These are phyloP conservation scores for Nesidiocoris tenuis DNA, from an alignment of 2,888 invertebrate species.

Conservation along the genomic window DNA sequence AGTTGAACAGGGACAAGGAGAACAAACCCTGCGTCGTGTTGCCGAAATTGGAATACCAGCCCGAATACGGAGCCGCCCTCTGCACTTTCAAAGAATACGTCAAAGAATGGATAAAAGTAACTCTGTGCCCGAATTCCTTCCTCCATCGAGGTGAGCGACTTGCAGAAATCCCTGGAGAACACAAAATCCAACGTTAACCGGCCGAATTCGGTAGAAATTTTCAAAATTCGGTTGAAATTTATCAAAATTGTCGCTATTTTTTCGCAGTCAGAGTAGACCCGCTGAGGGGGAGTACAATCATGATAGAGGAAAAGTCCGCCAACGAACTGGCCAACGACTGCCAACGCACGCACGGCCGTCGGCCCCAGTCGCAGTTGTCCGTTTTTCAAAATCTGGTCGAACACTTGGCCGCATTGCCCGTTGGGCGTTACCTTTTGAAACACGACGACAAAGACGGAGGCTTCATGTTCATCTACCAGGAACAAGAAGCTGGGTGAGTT, in stretches of 20 bases:
- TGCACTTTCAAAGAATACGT: constrained; percentile 47
- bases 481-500: constrained; percentile 8
- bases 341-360: constrained; percentile 26
- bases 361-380: constrained; percentile 17
- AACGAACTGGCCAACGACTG: constrained; percentile 35
- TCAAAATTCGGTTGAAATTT: not conserved
- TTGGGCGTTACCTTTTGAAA: constrained; percentile 46
- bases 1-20: not conserved
- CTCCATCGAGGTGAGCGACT: constrained; percentile 47
- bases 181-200: too few species aligned
- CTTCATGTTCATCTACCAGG: constrained; percentile 37
- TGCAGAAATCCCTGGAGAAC: not conserved
- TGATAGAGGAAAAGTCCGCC: constrained; percentile 40
- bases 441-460: constrained; percentile 44
- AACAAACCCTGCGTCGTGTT: constrained; percentile 1
- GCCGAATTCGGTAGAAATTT: too few species aligned
- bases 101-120: constrained; percentile 46
- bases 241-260: not conserved
- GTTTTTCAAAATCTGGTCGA: constrained; percentile 46
- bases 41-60: constrained; percentile 51
- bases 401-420: constrained; percentile 43
- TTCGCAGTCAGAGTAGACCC: constrained; percentile 44
- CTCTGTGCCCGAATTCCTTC: constrained; percentile 45
- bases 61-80: constrained; percentile 50
- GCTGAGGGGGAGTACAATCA: constrained; percentile 37